A percentile compares a stretch with the other conserved stretches of the same genome.
phyloP scores from a whole-genome alignment of 2,797 vertebrate species.

The Syngnathus rostellatus region DNA sequence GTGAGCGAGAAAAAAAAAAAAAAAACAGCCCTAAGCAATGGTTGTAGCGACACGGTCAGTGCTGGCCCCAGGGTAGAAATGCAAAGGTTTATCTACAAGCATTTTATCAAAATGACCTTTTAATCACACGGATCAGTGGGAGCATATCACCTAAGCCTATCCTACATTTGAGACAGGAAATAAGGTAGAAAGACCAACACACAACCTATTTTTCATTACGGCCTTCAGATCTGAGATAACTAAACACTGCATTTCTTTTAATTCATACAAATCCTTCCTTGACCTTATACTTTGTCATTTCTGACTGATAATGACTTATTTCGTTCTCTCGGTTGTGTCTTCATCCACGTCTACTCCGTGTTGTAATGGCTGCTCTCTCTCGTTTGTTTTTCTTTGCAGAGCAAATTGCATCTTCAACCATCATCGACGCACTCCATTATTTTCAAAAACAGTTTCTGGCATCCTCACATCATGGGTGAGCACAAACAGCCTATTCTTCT shows the following conservation, averaged over 20 bases:
- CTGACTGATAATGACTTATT: slow-evolving; percentile 18
- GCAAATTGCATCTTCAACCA: slow-evolving; percentile 35
- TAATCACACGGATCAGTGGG: slow-evolving; percentile 44
- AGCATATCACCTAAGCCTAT: slow-evolving; percentile 46
- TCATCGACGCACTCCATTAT: slow-evolving; percentile 33
- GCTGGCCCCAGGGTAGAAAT: slow-evolving; percentile 27
- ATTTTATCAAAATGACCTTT: slow-evolving; percentile 47
- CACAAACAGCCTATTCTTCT: slow-evolving; percentile 39
- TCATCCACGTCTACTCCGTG: slow-evolving; percentile 26
- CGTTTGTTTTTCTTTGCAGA: slow-evolving; percentile 26
- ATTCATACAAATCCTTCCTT: slow-evolving; percentile 31
- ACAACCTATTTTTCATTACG: slow-evolving; percentile 38
- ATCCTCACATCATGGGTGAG: slow-evolving; percentile 31
- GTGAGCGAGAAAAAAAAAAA: background rate
- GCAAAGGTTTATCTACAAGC: slow-evolving; percentile 45
- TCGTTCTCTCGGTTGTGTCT: slow-evolving; percentile 24
- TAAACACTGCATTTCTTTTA: slow-evolving; percentile 20
- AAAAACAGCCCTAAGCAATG: slow-evolving; percentile 15
- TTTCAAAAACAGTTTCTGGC: slow-evolving; percentile 40
- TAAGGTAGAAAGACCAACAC: slow-evolving; percentile 24
- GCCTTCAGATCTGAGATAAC: slow-evolving; percentile 36
- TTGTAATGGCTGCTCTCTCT: slow-evolving; percentile 23
- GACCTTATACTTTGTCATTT: slow-evolving; percentile 36
- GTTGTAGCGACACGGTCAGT: slow-evolving; percentile 7
- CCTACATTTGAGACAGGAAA: slow-evolving; percentile 59